Base-by-base conservation (phyloP, 2,113 vertebrate genomes). In the Hippopotamus amphibius region DNA sequence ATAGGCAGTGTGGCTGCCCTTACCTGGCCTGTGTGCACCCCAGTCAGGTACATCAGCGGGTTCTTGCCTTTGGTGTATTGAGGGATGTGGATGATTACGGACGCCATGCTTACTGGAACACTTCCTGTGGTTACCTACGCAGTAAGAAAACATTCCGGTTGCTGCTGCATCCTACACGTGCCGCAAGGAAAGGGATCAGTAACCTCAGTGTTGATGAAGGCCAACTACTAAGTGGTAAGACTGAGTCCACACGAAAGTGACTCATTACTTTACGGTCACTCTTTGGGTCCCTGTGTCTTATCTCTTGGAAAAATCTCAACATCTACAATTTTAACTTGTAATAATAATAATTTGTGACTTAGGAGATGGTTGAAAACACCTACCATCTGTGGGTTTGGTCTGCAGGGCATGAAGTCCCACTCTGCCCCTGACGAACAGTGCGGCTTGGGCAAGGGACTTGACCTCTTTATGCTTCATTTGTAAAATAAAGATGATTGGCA, bases 41-140 rank as follows among this genome's bases (percentile, higher is more conserved):
- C 97, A 26, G 99, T 99, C 37, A 99, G 15, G 84, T 99, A 99
- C 95, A 99, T 98, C 57, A 99, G 97, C 1, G 97, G 98, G 81
- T 99, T 99, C 96, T 98, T 98, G 92, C 94, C 98, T 85, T 96
- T 98, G 24, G 99, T 99, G 26, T 92, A 59, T 24, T 99, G 95
- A n/a, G 99, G 99, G 63, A 99, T 95, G 96, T 57, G 95, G 48
- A 99, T 98, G 63, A 97, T 98, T 92, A 99, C 76, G 81, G 98
- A 99, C 5, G 99, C 98, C 96, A 98, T 98, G 98, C 97, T 99
- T 77, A 99, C 98, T 5, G 99, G 99, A 85, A 99, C 98, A 95
- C 81, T 98, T 91, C 99, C 99, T 7, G 98, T 99, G 83, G 99
- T 99, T 96, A 99, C 89, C 99, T 99, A 71, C 5, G 50, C 81